Evolutionary conservation across 1,140 invertebrate species (phyloP).

Genomic region (Harpegnathos saltator): DNA sequence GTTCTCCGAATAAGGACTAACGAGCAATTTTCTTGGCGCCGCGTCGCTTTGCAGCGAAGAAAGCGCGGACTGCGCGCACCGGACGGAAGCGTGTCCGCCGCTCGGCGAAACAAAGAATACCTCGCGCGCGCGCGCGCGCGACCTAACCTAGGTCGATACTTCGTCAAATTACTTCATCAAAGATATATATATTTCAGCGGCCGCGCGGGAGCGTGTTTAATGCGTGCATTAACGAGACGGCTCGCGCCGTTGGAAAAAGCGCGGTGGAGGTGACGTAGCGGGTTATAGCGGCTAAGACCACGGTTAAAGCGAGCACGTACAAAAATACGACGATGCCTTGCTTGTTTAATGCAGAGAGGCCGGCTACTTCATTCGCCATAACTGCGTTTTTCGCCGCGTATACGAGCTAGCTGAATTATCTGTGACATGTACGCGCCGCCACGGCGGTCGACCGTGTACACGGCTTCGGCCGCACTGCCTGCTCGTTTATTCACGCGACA

Average conservation of each 20-base stretch:
- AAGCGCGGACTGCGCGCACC: constrained; percentile 44
- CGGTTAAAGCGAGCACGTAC: constrained; percentile 40
- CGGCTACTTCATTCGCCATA: constrained; percentile 34
- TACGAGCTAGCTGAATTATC: constrained; percentile 34
- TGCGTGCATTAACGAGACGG: constrained; percentile 34
- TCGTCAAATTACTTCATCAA: constrained; percentile 56
- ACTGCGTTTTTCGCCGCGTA: constrained; percentile 34
- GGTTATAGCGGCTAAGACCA: constrained; percentile 16
- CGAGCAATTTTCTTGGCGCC: constrained; percentile 58
- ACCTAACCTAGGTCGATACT: constrained; percentile 36
- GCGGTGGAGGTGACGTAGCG: constrained; percentile 7
- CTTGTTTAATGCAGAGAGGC: constrained; percentile 46
- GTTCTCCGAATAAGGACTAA: constrained; percentile 49
- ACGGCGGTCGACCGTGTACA: not conserved
- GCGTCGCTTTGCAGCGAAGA: constrained; percentile 43
- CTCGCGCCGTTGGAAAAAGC: constrained; percentile 17
- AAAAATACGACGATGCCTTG: constrained; percentile 40
- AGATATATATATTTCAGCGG: constrained; percentile 17
- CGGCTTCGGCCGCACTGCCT: not conserved
- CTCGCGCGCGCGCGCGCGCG: not conserved
- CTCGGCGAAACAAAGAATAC: constrained; percentile 55
- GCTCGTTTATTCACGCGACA: constrained; percentile 27
- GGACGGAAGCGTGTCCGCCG: constrained; percentile 47
- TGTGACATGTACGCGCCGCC: constrained; percentile 11
- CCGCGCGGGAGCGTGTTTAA: constrained; percentile 18